Evolutionary conservation across 2,797 vertebrate species (phyloP).

Genomic region (Meriones psammophilus): DNA sequence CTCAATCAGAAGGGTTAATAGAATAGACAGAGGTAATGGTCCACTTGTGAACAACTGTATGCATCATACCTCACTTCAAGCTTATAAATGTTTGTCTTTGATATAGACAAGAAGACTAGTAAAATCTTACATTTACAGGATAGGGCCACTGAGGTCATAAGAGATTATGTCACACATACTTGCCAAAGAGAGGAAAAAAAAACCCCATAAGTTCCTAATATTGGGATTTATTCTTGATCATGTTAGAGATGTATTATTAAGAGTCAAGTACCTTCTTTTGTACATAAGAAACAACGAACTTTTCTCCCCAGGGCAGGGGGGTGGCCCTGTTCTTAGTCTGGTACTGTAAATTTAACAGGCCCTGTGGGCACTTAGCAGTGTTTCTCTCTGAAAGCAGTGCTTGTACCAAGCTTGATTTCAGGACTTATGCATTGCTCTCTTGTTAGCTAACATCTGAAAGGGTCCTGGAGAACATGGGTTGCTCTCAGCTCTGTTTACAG

Average conservation of each 20-base stretch:
- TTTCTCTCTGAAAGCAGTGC: neutral
- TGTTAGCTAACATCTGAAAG: neutral
- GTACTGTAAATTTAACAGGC: neutral
- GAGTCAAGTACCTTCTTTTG: neutral
- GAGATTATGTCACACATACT: neutral
- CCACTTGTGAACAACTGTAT: neutral
- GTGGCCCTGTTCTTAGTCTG: neutral
- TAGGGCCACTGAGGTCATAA: neutral
- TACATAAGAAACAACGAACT: neutral
- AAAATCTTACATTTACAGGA: neutral
- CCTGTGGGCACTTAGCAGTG: neutral
- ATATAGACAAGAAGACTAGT: neutral
- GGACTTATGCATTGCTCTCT: neutral
- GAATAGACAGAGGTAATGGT: neutral
- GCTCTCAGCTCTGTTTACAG: neutral
- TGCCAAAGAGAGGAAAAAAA: neutral
- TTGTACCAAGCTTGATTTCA: slow-evolving; percentile 16
- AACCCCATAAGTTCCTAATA: neutral
- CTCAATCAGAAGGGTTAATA: too few species aligned
- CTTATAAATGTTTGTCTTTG: neutral
- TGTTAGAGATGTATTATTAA: neutral
- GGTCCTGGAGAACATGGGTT: neutral
- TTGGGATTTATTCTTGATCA: neutral
- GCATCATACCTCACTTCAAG: neutral
- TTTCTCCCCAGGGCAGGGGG: neutral